A percentile compares a stretch with the other conserved stretches of the same genome.
These are phyloP conservation scores for Tetragnatha versicolor DNA, from an alignment of 1,140 invertebrate genomes.

Conservation along the genomic window DNA sequence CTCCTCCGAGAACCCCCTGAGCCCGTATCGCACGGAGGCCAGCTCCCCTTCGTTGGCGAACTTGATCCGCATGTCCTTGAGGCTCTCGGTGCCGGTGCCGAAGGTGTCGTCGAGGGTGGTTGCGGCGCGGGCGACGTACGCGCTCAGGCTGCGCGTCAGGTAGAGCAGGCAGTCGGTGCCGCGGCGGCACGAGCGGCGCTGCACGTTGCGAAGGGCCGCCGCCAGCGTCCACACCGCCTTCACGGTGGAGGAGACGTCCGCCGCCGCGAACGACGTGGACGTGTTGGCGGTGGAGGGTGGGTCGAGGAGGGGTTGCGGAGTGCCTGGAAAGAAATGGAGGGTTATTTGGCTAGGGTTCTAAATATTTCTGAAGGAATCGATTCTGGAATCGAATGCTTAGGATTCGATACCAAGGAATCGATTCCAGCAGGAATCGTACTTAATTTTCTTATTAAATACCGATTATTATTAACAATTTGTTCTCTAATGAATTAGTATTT, in stretches of 20 bases:
- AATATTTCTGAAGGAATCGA: neutral
- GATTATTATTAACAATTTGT: too few species aligned
- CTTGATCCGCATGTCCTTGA: constrained; percentile 39
- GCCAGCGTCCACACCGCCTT: constrained; percentile 56
- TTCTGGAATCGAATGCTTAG: too few species aligned
- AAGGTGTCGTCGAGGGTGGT: neutral
- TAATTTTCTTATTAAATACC: too few species aligned
- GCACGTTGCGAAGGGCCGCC: constrained; percentile 41
- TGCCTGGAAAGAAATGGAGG: neutral
- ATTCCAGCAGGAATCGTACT: too few species aligned
- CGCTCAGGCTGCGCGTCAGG: constrained; percentile 29
- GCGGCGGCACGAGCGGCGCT: constrained; percentile 34
- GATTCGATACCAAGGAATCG: too few species aligned
- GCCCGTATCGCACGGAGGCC: constrained; percentile 16
- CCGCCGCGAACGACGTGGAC: neutral
- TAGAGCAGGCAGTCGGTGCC: constrained; percentile 49
- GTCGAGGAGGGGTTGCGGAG: neutral
- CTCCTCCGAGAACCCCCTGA: constrained; percentile 48
- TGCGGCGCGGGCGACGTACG: constrained; percentile 29
- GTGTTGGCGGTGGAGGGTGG: neutral
- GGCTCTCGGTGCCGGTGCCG: neutral
- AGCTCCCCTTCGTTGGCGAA: constrained; percentile 45
- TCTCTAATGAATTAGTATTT: too few species aligned
- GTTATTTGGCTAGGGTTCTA: neutral
- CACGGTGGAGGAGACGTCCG: constrained; percentile 39